These are phyloP conservation scores for Drosophila littoralis DNA, from an alignment of 1,140 invertebrate genomes.

Conservation along the genomic window DNA sequence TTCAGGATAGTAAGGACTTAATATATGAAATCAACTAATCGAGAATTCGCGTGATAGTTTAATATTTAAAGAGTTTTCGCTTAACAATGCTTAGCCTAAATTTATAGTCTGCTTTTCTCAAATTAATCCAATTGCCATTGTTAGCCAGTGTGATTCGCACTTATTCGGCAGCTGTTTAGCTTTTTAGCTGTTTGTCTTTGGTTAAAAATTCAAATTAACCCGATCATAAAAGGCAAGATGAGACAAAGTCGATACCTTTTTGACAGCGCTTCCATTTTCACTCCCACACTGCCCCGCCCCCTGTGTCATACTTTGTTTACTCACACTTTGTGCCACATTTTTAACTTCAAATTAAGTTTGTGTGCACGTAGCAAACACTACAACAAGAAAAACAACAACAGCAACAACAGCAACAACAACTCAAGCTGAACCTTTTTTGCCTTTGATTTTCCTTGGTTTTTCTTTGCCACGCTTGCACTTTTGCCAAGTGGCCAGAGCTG, in stretches of 20 bases:
- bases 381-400: slow-evolving; percentile 47
- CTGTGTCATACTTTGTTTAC: slow-evolving; percentile 33
- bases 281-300: not conserved
- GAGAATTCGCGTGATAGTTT: too few species aligned
- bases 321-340: slow-evolving; percentile 71
- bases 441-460: slow-evolving; percentile 56
- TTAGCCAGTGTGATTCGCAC: slow-evolving; percentile 9
- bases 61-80: too few species aligned
- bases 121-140: not conserved
- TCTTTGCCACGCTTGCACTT: slow-evolving; percentile 75
- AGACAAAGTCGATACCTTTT: slow-evolving; percentile 54
- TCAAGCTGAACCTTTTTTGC: slow-evolving; percentile 59
- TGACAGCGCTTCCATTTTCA: slow-evolving; percentile 20
- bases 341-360: slow-evolving; percentile 82
- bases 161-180: not conserved
- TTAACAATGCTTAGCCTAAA: too few species aligned
- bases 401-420: not conserved
- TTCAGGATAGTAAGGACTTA: too few species aligned
- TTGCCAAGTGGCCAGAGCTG: slow-evolving; percentile 53
- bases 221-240: slow-evolving; percentile 76
- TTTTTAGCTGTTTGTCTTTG: slow-evolving; percentile 11
- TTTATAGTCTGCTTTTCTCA: too few species aligned
- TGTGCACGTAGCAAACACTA: slow-evolving; percentile 79
- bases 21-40: too few species aligned
- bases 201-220: slow-evolving; percentile 75